Percentiles rank a stretch among this genome's conserved stretches.
phyloP scores from a whole-genome alignment of 1,140 invertebrate genomes.

The Caenorhabditis latens region DNA sequence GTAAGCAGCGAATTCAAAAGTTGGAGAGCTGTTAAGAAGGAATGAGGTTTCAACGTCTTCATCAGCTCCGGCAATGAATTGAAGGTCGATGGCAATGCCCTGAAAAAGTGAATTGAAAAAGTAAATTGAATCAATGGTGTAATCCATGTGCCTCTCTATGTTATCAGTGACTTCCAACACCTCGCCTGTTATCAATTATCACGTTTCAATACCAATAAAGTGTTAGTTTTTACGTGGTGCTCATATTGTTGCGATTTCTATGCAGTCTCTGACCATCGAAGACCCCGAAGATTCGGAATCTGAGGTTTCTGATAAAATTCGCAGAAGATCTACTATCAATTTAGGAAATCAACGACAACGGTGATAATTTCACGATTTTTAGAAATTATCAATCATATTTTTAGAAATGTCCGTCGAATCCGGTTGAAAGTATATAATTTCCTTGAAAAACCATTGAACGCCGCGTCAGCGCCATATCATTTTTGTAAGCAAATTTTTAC shows the following conservation, averaged over 20 bases:
- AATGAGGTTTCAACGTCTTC: conserved; percentile 61
- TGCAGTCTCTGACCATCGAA: conserved; percentile 36
- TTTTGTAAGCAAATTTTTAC: not conserved
- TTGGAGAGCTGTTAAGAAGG: conserved; percentile 62
- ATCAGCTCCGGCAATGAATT: conserved; percentile 57
- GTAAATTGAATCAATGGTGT: conserved; percentile 28
- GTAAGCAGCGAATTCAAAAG: conserved; percentile 64
- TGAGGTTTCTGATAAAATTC: conserved; percentile 19
- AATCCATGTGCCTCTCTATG: not conserved
- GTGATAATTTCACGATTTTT: not conserved
- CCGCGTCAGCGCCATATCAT: conserved; percentile 42
- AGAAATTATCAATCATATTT: not conserved
- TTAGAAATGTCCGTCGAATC: conserved; percentile 27
- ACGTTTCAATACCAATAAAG: conserved; percentile 25
- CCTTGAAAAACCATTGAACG: conserved; percentile 55
- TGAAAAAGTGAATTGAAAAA: conserved; percentile 13
- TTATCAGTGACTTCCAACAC: conserved; percentile 51
- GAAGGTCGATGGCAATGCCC: conserved; percentile 64
- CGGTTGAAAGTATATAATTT: conserved; percentile 54
- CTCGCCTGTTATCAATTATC: conserved; percentile 1
- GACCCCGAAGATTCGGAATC: conserved; percentile 16
- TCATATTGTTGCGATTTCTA: conserved; percentile 47
- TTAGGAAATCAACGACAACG: conserved; percentile 36
- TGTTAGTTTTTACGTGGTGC: conserved; percentile 20
- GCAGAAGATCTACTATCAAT: conserved; percentile 21